A percentile compares a stretch with the other conserved stretches of the same genome.
These are phyloP conservation scores for Lerista edwardsae DNA, from an alignment of 2,797 vertebrate genomes.

Conservation along the genomic window DNA sequence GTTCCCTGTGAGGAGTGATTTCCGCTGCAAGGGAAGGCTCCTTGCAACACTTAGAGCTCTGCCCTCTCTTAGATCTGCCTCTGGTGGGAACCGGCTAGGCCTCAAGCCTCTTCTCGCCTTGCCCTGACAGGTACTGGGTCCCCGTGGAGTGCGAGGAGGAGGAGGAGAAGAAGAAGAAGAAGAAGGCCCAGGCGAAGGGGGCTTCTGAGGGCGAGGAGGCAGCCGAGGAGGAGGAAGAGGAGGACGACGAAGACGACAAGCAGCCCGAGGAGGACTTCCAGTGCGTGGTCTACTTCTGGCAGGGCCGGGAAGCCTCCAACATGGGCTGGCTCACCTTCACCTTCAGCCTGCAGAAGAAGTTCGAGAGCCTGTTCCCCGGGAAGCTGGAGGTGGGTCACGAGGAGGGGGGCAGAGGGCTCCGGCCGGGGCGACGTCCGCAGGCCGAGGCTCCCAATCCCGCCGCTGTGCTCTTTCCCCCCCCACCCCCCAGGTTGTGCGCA, in stretches of 20 bases:
- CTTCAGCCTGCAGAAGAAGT: constrained; percentile 98
- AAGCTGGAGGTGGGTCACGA: constrained; percentile 87
- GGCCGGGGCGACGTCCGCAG: too few species aligned
- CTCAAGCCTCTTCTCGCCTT: not conserved
- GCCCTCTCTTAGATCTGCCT: too few species aligned
- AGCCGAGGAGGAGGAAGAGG: constrained; percentile 67
- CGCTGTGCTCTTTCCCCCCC: too few species aligned
- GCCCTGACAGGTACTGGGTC: constrained; percentile 89
- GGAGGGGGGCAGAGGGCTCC: too few species aligned
- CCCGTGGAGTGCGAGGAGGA: constrained; percentile 92
- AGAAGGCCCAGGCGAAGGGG: constrained; percentile 66
- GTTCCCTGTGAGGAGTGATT: too few species aligned
- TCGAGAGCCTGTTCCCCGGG: constrained; percentile 94
- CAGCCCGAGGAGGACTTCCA: constrained; percentile 97
- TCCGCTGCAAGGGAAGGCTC: too few species aligned
- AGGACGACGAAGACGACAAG: constrained; percentile 85
- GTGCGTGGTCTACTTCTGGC: constrained; percentile 99
- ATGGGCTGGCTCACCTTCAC: constrained; percentile 99
- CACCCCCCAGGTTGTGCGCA: constrained; percentile 89
- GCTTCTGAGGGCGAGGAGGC: constrained; percentile 54
- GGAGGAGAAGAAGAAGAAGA: constrained; percentile 75
- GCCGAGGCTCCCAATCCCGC: not conserved
- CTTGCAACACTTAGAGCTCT: too few species aligned
- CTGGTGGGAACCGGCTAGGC: not conserved
- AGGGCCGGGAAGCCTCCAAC: constrained; percentile 96